Evolutionary conservation across 2,888 invertebrate genomes (phyloP).

Genomic region (Bruchidius siliquastri): DNA sequence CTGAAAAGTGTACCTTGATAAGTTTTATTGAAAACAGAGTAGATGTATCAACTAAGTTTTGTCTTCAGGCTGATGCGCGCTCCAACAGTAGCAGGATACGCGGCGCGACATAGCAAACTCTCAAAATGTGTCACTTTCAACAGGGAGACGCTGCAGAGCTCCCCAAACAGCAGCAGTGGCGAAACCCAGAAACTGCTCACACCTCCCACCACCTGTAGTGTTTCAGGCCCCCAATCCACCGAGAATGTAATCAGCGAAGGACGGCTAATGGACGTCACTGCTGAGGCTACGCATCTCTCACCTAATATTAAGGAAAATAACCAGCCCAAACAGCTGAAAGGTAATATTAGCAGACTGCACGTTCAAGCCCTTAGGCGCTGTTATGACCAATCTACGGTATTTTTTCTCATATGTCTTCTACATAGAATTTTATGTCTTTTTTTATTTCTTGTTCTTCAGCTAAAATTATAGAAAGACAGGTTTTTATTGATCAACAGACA

Average conservation of each 20-base stretch:
- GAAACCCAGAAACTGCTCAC: conserved; percentile 34
- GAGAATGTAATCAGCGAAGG: conserved; percentile 2
- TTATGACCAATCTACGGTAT: no score
- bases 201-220: conserved; percentile 42
- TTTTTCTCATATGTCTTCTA: no score
- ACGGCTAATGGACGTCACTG: conserved; percentile 23
- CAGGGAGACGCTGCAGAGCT: conserved; percentile 76
- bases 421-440: no score
- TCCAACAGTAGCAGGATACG: conserved; percentile 84
- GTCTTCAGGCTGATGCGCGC: conserved; percentile 61
- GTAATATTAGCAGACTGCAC: conserved; percentile 42
- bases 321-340: conserved; percentile 56
- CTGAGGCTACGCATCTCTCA: conserved; percentile 47
- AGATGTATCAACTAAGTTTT: background rate
- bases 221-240: conserved; percentile 12
- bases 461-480: no score
- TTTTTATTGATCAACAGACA: no score
- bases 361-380: no score
- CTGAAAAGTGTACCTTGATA: no score
- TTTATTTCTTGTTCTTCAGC: no score
- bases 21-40: background rate
- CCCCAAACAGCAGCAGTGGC: conserved; percentile 52
- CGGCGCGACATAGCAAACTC: conserved; percentile 81
- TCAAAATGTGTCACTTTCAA: conserved; percentile 87
- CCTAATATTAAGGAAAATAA: conserved; percentile 57